Evolutionary conservation across 2,888 invertebrate genomes (phyloP).

Genomic region (Chouioia cunea): DNA sequence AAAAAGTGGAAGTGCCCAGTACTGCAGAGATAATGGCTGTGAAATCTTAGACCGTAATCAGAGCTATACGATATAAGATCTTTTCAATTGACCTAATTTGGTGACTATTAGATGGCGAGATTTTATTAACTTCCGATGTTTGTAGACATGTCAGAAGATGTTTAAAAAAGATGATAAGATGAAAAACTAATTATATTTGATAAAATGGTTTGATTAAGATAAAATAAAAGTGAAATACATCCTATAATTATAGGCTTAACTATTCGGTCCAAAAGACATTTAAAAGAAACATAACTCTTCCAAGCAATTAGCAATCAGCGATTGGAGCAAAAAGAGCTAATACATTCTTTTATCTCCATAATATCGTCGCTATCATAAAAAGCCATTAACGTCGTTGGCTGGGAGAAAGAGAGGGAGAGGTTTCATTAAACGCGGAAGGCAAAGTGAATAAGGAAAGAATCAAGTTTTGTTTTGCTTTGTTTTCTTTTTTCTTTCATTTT

Average conservation of each 20-base stretch:
- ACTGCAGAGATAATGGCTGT: constrained; percentile 32
- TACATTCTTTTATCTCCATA: background rate
- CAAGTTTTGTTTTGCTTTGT: constrained; percentile 24
- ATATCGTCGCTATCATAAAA: constrained; percentile 11
- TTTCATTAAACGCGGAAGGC: background rate
- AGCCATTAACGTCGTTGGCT: constrained; percentile 17
- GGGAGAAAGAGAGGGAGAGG: background rate
- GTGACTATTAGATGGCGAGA: constrained; percentile 15
- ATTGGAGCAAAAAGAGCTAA: too few species aligned
- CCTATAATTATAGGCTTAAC: too few species aligned
- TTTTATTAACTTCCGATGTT: background rate
- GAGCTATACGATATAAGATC: constrained; percentile 12
- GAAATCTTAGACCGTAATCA: constrained; percentile 23
- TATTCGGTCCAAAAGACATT: too few species aligned
- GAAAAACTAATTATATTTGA: too few species aligned
- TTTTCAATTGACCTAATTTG: constrained; percentile 42
- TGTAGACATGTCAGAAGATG: too few species aligned
- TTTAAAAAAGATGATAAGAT: too few species aligned
- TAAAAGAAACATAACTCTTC: too few species aligned
- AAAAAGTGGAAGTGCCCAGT: constrained; percentile 30
- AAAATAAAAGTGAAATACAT: too few species aligned
- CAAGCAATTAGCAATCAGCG: too few species aligned
- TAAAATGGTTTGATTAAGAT: too few species aligned
- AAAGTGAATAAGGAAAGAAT: background rate
- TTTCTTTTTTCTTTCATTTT: too few species aligned